phyloP scores from a whole-genome alignment of 2,113 vertebrate genomes.

The Clarias magur region DNA sequence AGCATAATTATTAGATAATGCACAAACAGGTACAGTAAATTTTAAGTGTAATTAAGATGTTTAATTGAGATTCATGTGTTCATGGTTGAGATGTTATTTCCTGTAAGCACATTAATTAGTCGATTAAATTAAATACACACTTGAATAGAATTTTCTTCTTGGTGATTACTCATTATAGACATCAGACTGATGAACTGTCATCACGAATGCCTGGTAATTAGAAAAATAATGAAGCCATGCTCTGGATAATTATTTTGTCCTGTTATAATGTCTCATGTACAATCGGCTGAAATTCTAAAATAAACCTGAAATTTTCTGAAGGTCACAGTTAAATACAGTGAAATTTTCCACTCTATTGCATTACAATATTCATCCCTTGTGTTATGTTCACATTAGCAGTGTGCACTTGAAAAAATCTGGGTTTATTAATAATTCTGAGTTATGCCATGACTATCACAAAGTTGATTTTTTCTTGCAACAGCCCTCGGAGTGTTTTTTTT shows the following conservation, averaged over 20 bases:
- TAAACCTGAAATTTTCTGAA: neutral
- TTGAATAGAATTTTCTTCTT: constrained; percentile 60
- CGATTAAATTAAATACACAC: constrained; percentile 70
- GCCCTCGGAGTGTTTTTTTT: neutral
- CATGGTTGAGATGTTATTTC: constrained; percentile 69
- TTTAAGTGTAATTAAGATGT: constrained; percentile 67
- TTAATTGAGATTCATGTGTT: constrained; percentile 67
- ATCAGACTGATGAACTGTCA: constrained; percentile 64
- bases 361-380: neutral
- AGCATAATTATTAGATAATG: constrained; percentile 21
- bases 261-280: constrained; percentile 32
- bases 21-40: constrained; percentile 41
- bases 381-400: neutral
- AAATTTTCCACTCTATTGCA: neutral
- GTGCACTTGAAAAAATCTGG: neutral
- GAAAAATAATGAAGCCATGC: constrained; percentile 53
- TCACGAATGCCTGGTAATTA: constrained; percentile 62
- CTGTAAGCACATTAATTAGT: constrained; percentile 69
- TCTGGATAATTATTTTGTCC: constrained; percentile 52
- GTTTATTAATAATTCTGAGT: neutral
- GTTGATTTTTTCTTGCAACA: neutral
- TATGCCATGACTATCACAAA: neutral
- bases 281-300: constrained; percentile 27
- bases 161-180: constrained; percentile 62
- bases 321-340: neutral